phyloP scores from a whole-genome alignment of 64 coral and sea anemone genomes.

The Dendronephthya gigantea region DNA sequence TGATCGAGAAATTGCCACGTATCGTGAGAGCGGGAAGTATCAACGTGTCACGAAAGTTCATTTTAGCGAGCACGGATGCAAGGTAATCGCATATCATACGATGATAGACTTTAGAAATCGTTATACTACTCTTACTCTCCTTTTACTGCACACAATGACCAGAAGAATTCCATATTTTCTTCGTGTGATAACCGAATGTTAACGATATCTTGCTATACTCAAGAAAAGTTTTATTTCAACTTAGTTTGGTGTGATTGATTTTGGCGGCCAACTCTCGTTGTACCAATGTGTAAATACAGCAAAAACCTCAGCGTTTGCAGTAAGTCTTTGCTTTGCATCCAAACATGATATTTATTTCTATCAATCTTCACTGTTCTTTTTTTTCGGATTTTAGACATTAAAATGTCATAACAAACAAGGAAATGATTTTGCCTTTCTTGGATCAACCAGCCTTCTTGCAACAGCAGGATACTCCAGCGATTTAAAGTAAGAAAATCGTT shows the following conservation, averaged over 20 bases:
- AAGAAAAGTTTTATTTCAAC: not conserved
- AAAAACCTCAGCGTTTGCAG: not conserved
- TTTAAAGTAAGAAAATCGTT: constrained; percentile 42
- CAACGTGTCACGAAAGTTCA: constrained; percentile 76
- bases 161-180: too few relatives aligned
- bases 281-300: not conserved
- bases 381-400: constrained; percentile 36
- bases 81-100: constrained; percentile 26
- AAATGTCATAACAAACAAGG: constrained; percentile 97
- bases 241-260: constrained; percentile 19
- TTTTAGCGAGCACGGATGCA: constrained; percentile 91
- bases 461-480: constrained; percentile 81
- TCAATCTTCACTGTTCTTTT: not conserved
- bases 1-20: constrained; percentile 73
- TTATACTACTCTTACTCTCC: too few relatives aligned
- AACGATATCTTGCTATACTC: not conserved
- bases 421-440: constrained; percentile 77
- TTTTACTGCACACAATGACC: too few relatives aligned
- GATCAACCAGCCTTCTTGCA: constrained; percentile 77
- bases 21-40: constrained; percentile 72
- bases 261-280: not conserved
- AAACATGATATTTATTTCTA: not conserved
- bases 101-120: too few relatives aligned
- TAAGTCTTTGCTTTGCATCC: not conserved
- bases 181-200: too few relatives aligned